Conservation (phyloP, 2,113 vertebrate genomes). For the Engraulis encrasicolus region DNA sequence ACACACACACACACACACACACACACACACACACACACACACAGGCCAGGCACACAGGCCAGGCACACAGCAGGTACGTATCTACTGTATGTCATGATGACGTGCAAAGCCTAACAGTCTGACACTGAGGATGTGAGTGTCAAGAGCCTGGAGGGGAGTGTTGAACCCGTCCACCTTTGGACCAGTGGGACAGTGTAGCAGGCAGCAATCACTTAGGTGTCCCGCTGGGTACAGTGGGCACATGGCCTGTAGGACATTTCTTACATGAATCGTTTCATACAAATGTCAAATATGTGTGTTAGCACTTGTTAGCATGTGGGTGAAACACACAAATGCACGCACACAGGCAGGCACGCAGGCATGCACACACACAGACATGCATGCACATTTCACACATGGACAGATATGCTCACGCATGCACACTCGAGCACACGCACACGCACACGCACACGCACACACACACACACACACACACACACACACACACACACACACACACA, state of each 20-base stretch:
- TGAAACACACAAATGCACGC: neutral
- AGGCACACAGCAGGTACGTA: neutral
- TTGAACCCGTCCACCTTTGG: neutral
- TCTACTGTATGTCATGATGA: neutral
- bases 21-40: too few species aligned
- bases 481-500: conserved; percentile 24
- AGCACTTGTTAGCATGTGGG: neutral
- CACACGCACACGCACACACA: neutral
- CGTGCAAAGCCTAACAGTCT: neutral
- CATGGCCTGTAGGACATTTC: neutral
- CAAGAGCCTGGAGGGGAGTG: neutral
- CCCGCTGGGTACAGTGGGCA: neutral
- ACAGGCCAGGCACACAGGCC: too few species aligned
- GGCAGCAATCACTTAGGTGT: neutral
- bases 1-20: too few species aligned
- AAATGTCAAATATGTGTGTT: neutral
- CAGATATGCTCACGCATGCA: too few species aligned
- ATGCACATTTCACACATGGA: conserved; percentile 19
- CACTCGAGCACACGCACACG: too few species aligned
- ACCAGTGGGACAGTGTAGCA: neutral
- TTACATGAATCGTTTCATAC: neutral
- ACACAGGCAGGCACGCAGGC: conserved; percentile 17
- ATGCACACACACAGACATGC: neutral
- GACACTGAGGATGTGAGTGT: neutral
- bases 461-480: neutral